These are phyloP conservation scores for Schizopygopsis malacanthus DNA, from an alignment of 2,797 vertebrate genomes.

Conservation along the genomic window DNA sequence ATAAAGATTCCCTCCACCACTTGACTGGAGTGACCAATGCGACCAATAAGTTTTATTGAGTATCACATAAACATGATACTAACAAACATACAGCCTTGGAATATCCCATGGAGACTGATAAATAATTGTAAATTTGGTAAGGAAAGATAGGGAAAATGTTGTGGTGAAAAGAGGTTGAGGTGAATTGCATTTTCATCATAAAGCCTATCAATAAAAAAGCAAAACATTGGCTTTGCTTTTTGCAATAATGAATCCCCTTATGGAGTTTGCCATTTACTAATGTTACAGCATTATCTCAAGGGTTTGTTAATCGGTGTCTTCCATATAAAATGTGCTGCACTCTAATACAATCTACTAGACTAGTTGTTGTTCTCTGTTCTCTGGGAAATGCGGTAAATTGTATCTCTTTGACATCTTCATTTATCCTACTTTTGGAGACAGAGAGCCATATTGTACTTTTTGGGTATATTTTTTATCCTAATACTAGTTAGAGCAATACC, in stretches of 20 bases:
- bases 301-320: conserved; percentile 75
- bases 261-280: conserved; percentile 57
- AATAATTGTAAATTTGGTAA: neutral
- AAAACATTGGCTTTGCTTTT: conserved; percentile 73
- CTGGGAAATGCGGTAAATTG: neutral
- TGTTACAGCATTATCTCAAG: conserved; percentile 43
- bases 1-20: conserved; percentile 64
- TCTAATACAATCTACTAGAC: conserved; percentile 66
- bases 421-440: conserved; percentile 13
- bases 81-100: conserved; percentile 62
- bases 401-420: conserved; percentile 13
- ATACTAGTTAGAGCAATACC: conserved; percentile 39
- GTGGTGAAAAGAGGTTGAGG: neutral
- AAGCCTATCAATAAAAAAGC: conserved; percentile 66
- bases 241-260: conserved; percentile 62
- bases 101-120: conserved; percentile 23
- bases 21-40: conserved; percentile 77
- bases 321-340: conserved; percentile 65
- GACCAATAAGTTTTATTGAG: conserved; percentile 81
- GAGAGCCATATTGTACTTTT: conserved; percentile 21
- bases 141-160: neutral
- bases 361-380: conserved; percentile 9
- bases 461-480: conserved; percentile 8
- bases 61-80: conserved; percentile 77
- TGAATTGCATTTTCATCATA: conserved; percentile 11